phyloP scores from a whole-genome alignment of 2,113 vertebrate species.

The Carassius gibelio region DNA sequence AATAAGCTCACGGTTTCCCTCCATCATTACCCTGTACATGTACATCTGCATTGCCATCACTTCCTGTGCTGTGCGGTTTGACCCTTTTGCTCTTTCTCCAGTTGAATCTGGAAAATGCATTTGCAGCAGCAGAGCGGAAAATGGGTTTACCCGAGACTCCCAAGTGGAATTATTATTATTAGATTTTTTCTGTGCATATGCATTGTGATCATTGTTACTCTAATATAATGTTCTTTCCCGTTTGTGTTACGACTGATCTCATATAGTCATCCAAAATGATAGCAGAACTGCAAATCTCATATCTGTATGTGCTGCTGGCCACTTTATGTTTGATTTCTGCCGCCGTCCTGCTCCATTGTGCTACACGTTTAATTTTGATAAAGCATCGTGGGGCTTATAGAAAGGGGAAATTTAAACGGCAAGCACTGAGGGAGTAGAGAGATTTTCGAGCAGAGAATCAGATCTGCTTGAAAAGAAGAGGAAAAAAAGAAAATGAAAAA shows the following conservation, averaged over 20 bases:
- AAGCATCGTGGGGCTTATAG: constrained; percentile 42
- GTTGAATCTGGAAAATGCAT: constrained; percentile 63
- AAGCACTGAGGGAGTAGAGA: constrained; percentile 31
- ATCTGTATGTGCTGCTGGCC: constrained; percentile 21
- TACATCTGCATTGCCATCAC: constrained; percentile 51
- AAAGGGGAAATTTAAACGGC: constrained; percentile 42
- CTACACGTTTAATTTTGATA: constrained; percentile 57
- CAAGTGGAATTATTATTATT: constrained; percentile 4
- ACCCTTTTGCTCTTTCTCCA: constrained; percentile 43
- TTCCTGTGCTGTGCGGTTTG: constrained; percentile 24
- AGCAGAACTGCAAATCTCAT: background rate
- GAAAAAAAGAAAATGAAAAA: constrained; percentile 17
- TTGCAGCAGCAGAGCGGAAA: constrained; percentile 67
- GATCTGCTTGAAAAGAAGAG: constrained; percentile 49
- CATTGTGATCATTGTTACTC: constrained; percentile 44
- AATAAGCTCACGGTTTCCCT: constrained; percentile 53
- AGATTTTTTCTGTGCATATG: constrained; percentile 35
- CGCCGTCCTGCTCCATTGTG: constrained; percentile 28
- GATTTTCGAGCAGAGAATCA: constrained; percentile 53
- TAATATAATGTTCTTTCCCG: background rate
- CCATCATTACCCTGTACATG: constrained; percentile 59
- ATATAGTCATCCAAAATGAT: constrained; percentile 20
- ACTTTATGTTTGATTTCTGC: constrained; percentile 28
- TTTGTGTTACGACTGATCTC: background rate
- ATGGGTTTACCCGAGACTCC: constrained; percentile 57